These are phyloP conservation scores for Sibirionetta formosa DNA, from an alignment of 2,797 vertebrate species.

Conservation along the genomic window DNA sequence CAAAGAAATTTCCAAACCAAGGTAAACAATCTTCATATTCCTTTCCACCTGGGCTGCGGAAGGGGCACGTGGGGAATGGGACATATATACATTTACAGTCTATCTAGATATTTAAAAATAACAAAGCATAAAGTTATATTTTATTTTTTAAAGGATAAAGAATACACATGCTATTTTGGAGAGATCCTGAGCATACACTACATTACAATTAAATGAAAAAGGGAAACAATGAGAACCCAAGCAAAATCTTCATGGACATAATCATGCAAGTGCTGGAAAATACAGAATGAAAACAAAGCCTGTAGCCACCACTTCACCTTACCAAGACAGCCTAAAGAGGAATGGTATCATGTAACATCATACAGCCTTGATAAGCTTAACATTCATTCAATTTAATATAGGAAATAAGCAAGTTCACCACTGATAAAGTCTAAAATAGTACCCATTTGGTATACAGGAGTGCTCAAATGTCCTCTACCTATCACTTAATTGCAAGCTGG, in stretches of 20 bases:
- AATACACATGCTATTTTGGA: neutral
- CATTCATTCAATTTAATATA: neutral
- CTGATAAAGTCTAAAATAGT: neutral
- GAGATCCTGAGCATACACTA: neutral
- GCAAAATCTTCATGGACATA: neutral
- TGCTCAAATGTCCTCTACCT: neutral
- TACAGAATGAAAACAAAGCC: neutral
- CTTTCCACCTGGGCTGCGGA: neutral
- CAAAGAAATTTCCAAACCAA: constrained; percentile 18
- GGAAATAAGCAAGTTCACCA: neutral
- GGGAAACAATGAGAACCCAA: neutral
- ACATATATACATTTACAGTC: neutral
- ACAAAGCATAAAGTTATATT: neutral
- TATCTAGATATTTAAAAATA: neutral
- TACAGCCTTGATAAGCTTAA: neutral
- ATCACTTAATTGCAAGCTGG: constrained; percentile 21
- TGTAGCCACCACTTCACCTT: neutral
- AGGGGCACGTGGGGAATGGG: neutral
- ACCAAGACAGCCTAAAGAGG: neutral
- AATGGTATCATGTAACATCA: accelerated
- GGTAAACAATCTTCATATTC: constrained; percentile 4
- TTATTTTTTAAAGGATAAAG: neutral
- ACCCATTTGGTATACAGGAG: neutral
- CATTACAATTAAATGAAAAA: neutral
- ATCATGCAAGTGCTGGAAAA: neutral